A percentile compares a stretch with the other conserved stretches of the same genome.
Evolutionary conservation across 2,113 vertebrate genomes (phyloP).

Genomic region (Synodontis membranacea): DNA sequence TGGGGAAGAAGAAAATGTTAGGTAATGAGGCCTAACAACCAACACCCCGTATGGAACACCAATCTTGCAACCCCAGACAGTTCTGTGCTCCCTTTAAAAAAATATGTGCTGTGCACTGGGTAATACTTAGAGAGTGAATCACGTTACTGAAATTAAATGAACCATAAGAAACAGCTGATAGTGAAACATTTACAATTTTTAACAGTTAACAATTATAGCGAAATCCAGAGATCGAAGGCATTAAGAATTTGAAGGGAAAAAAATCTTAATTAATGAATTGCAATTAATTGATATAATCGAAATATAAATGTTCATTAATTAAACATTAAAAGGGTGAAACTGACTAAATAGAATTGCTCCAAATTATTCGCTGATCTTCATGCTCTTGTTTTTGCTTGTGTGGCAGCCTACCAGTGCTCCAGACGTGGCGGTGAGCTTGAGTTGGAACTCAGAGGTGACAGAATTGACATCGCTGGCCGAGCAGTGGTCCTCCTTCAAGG

Average conservation of each 20-base stretch:
- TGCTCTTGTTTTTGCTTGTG: slow-evolving; percentile 40
- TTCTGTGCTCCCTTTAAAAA: neutral
- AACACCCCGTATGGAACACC: neutral
- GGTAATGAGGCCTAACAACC: slow-evolving; percentile 68
- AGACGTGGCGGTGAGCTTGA: slow-evolving; percentile 81
- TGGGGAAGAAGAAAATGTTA: slow-evolving; percentile 84
- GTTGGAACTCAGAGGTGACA: slow-evolving; percentile 73
- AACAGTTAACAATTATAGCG: too few species aligned
- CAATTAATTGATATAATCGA: too few species aligned
- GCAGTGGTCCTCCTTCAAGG: slow-evolving; percentile 76
- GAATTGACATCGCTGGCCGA: slow-evolving; percentile 79
- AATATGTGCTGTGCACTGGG: neutral
- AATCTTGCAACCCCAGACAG: neutral
- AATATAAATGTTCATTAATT: too few species aligned
- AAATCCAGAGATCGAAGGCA: neutral
- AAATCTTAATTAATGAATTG: too few species aligned
- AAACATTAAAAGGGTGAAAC: neutral
- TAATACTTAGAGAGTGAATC: neutral
- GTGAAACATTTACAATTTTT: too few species aligned
- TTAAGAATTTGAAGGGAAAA: neutral
- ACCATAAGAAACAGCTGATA: neutral
- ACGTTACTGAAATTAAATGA: neutral
- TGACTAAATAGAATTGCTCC: neutral
- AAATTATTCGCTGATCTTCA: neutral
- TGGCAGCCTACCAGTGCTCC: slow-evolving; percentile 87